Percentiles rank a stretch among this genome's conserved stretches.
phyloP scores from a whole-genome alignment of 2,113 vertebrate species.

The Panthera leo region DNA sequence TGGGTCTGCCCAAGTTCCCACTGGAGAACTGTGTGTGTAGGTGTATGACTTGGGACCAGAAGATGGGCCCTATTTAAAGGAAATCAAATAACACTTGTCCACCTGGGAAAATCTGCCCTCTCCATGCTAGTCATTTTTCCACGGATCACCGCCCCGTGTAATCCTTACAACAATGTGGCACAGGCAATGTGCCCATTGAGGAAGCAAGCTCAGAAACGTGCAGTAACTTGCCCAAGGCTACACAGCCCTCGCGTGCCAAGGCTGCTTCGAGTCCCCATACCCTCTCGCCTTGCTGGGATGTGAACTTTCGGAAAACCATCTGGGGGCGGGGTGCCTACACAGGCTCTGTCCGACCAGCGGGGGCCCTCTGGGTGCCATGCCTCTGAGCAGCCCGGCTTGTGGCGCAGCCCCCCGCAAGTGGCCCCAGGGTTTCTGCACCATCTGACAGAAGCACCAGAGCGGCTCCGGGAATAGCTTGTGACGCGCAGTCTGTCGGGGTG shows the following conservation, averaged over 20 bases:
- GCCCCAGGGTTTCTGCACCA: neutral
- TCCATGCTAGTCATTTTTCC: neutral
- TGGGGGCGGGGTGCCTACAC: neutral
- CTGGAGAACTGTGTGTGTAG: neutral
- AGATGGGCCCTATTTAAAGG: neutral
- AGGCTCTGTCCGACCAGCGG: fast-evolving
- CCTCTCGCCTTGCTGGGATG: neutral
- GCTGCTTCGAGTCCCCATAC: neutral
- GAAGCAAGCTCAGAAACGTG: neutral
- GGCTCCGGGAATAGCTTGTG: neutral
- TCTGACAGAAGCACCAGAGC: neutral
- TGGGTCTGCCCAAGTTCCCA: neutral
- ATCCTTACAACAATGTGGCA: neutral
- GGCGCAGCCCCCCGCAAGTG: neutral
- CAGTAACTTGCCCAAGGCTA: neutral
- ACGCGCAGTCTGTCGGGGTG: neutral
- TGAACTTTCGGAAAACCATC: neutral
- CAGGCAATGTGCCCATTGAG: fast-evolving
- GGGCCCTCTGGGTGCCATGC: neutral
- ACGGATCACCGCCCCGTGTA: fast-evolving
- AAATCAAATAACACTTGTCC: neutral
- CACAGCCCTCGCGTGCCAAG: neutral
- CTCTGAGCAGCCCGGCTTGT: neutral
- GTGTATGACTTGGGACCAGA: neutral
- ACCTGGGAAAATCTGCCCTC: neutral